phyloP scores from a whole-genome alignment of 2,113 vertebrate species.

The Montifringilla adamsi region DNA sequence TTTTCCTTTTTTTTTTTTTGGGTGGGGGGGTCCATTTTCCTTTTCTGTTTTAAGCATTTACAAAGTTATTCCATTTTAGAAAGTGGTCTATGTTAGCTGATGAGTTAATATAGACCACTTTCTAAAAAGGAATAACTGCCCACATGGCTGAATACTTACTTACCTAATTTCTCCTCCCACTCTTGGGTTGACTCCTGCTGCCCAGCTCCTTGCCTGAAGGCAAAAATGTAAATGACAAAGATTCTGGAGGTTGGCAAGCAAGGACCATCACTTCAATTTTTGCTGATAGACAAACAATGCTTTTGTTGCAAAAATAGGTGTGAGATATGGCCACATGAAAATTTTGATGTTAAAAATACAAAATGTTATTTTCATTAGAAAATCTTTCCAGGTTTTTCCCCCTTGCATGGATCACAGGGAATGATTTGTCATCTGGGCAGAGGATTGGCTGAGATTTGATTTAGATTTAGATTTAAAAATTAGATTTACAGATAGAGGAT shows the following conservation, averaged over 20 bases:
- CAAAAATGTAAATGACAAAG: not conserved
- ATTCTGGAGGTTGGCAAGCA: not conserved
- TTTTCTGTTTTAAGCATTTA: not conserved
- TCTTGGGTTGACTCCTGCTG: not conserved
- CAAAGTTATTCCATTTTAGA: not conserved
- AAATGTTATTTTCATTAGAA: accelerated
- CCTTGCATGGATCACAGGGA: not conserved
- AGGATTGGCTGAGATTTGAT: not conserved
- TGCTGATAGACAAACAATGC: not conserved
- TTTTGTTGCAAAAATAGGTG: not conserved
- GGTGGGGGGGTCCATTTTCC: accelerated
- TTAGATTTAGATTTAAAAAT: not conserved
- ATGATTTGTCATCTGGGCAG: not conserved
- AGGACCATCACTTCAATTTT: not conserved
- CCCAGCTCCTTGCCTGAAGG: not conserved
- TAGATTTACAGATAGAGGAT: not conserved
- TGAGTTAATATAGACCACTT: not conserved
- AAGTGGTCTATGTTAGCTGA: not conserved
- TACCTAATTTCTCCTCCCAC: not conserved
- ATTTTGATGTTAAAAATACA: not conserved
- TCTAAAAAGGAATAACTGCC: not conserved
- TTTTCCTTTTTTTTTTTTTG: accelerated
- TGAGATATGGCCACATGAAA: not conserved
- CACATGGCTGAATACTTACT: not conserved
- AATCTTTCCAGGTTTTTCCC: not conserved